These are phyloP conservation scores for Tenthredo notha DNA, from an alignment of 2,888 invertebrate species.

Conservation along the genomic window DNA sequence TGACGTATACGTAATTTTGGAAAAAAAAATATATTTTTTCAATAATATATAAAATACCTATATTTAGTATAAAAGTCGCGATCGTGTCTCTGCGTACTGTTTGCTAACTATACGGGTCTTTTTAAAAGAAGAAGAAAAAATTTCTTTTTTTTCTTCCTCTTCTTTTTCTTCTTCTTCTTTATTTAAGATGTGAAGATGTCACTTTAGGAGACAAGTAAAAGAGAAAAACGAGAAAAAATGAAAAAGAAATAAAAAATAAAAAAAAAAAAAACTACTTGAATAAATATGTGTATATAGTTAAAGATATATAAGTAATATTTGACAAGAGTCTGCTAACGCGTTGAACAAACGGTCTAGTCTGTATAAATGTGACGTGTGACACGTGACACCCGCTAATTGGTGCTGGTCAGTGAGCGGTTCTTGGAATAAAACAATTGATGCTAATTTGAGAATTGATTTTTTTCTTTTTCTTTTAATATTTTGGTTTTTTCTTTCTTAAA, in stretches of 20 bases:
- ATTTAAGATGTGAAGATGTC: background rate
- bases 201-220: background rate
- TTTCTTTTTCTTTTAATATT: too few species aligned
- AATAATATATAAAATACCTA: background rate
- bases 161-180: background rate
- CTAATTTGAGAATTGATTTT: conserved; percentile 46
- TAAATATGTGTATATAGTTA: background rate
- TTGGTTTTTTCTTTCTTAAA: too few species aligned
- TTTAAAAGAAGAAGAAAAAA: background rate
- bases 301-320: background rate
- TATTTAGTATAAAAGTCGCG: background rate
- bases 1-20: background rate
- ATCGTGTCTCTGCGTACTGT: background rate
- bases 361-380: conserved; percentile 2
- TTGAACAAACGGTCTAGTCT: conserved; percentile 32
- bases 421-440: conserved; percentile 40
- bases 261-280: background rate
- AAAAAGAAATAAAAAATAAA: background rate
- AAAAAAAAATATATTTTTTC: background rate
- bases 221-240: background rate
- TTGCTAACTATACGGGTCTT: background rate
- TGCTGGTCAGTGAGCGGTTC: conserved; percentile 12
- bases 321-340: conserved; percentile 17
- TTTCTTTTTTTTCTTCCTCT: background rate
- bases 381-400: conserved; percentile 46